Base-by-base conservation (phyloP, 2,113 vertebrate species). In the Aspidoscelis tigris region DNA sequence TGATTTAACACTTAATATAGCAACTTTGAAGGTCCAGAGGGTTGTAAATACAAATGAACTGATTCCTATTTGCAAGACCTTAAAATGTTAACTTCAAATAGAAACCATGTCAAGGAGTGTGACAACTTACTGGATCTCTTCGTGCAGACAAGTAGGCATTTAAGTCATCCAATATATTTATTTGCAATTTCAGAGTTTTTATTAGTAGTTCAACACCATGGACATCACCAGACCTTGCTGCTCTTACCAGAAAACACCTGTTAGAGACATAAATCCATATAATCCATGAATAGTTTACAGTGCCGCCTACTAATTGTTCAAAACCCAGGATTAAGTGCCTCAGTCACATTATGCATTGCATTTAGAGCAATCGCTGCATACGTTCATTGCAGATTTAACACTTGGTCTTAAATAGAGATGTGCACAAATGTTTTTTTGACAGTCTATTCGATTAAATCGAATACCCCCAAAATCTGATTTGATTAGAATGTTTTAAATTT, bases 171-270 rank as follows among this genome's bases (percentile, higher is more conserved):
- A 98, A 65, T 75, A 99, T 95, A n/a, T 70, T 91, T 78, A 93
- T 64, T 1, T 55, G 93, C 73, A 95, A 92, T 41, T 78, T 78
- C 74, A 98, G 95, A 16, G 79, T 94, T 83, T 92, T 82, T 83
- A 97, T 61, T 12, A 99, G 95, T 2, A 26, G 90, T 92, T 93
- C 91, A 74, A 98, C 83, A 43, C 92, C 94, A 44, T 76, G 12
- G 9, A 90, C 89, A 92, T 99, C 98, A 21, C 43, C 73, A 7
- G 83, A 24, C 80, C 83, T 89, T 12, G 97, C 97, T 75, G 86
- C 90, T 86, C 98, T 96, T 90, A 99, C 96, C 41, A 90, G 74
- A 91, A 99, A 92, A 0, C 89, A 94, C 86, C 98, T 99, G 88
- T 43, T 14, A 72, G 80, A 87, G 72, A 86, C 4, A 90, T 33